These are phyloP conservation scores for Phoebastria nigripes DNA, from an alignment of 2,797 vertebrate species.

Conservation along the genomic window DNA sequence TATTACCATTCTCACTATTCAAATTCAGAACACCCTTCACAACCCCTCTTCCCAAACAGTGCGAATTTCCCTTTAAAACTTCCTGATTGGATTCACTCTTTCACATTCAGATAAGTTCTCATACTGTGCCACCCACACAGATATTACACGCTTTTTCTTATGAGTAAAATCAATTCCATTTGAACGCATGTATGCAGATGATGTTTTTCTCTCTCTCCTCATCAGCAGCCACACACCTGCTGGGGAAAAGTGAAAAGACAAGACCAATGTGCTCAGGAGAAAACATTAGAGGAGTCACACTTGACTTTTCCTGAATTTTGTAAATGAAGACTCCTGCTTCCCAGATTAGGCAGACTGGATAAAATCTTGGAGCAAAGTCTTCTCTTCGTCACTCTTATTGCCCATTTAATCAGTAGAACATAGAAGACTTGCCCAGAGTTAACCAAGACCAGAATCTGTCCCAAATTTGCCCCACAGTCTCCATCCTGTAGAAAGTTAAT, in stretches of 20 bases:
- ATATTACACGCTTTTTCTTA: neutral
- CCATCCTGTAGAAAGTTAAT: neutral
- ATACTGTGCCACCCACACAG: neutral
- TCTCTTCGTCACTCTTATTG: neutral
- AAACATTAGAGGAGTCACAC: neutral
- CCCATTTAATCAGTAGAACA: neutral
- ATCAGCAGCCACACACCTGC: neutral
- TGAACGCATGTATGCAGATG: neutral
- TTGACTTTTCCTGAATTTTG: neutral
- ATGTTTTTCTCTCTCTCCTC: neutral
- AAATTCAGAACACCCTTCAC: neutral
- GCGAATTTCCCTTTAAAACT: neutral
- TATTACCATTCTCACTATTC: neutral
- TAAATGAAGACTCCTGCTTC: neutral
- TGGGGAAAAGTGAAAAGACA: neutral
- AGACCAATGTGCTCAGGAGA: neutral
- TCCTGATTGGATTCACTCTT: neutral
- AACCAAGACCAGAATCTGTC: neutral
- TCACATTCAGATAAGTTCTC: neutral
- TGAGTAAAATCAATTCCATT: neutral
- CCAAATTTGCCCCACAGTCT: neutral
- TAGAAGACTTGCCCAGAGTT: neutral
- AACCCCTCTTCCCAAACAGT: neutral
- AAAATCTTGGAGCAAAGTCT: neutral
- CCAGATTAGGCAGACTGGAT: neutral